Base-by-base conservation (phyloP, 2,888 invertebrate genomes). In the Theretra japonica region DNA sequence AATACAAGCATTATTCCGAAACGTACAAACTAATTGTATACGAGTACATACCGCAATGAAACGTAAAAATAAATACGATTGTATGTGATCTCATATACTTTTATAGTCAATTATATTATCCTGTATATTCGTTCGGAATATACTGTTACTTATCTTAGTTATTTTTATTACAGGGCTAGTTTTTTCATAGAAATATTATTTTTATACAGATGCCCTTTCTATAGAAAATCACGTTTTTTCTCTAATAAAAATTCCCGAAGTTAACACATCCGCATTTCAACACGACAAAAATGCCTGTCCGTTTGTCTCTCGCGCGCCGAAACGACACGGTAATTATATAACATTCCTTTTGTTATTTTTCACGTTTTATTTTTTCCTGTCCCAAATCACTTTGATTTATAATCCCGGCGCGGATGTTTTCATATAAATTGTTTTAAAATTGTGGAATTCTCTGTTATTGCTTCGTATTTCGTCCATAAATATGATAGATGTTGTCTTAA, bases 301-400 rank as follows among this genome's bases (percentile, higher is more conserved):
- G 62, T 21, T 41, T 62, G 62, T 62, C 41, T 41, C 21, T 62
- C 62, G 33, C 62, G 53, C 53, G 21, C 21, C 15, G 62, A 21
- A 62, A 62, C 60, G 70, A 53, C 50, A 62, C 50, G 25, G 48
- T 62, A 33, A 62, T 62, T 62, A 62, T 41, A 21, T 41, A 62
- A 62, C 62, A 62, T 70, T 70, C 62, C 21, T 60, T 30, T 62
- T 70, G 58, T 58, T 70, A 33, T 41, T 62, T 41, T 62, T 4
- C 11, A 8, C 4, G n/a, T 41, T 41, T 62, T 33, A 33, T 62
- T 33, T 41, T 33, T 62, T 62, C 15, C 41, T 21, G 11, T 41
- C n/a, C 21, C 33, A 41, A 62, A 62, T 62, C 62, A 41, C n/a
- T 15, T 62, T 62, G 62, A 60, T 62, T 62, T 62, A 41, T 62